Evolutionary conservation across 2,113 vertebrate genomes (phyloP).

Genomic region (Zosterops hypoxanthus): DNA sequence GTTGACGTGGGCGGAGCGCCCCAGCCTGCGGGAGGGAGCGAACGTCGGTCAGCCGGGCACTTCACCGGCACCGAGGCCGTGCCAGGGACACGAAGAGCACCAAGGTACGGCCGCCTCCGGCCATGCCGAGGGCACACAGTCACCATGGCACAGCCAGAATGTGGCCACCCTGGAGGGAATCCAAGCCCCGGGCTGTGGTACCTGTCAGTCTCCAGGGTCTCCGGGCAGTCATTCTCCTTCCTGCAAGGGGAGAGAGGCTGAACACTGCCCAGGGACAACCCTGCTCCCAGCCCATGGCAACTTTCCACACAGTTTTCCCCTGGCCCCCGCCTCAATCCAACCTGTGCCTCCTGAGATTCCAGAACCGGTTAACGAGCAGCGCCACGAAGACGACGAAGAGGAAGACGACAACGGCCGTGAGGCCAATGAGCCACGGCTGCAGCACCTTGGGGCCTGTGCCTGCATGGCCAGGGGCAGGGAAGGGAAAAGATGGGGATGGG

Average conservation of each 20-base stretch:
- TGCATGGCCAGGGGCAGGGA: neutral
- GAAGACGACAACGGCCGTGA: conserved; percentile 82
- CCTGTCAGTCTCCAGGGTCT: neutral
- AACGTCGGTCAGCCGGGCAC: neutral
- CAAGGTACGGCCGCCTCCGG: neutral
- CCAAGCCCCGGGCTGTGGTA: neutral
- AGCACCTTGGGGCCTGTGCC: neutral
- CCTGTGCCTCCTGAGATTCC: conserved; percentile 65
- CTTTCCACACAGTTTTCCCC: accelerated
- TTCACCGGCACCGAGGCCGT: neutral
- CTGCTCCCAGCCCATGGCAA: neutral
- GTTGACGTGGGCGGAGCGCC: neutral
- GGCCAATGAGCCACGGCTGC: conserved; percentile 82
- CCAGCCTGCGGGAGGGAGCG: neutral
- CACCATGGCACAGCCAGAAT: neutral
- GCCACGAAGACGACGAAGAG: conserved; percentile 82
- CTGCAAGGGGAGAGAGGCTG: neutral
- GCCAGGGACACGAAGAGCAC: neutral
- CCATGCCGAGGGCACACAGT: neutral
- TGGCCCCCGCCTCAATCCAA: neutral
- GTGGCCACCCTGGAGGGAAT: neutral
- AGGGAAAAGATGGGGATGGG: neutral
- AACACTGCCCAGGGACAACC: neutral
- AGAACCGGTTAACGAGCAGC: conserved; percentile 75
- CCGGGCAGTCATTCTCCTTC: neutral